These are phyloP conservation scores for Steinernema feltiae DNA, from an alignment of 1,140 invertebrate species.

Conservation along the genomic window DNA sequence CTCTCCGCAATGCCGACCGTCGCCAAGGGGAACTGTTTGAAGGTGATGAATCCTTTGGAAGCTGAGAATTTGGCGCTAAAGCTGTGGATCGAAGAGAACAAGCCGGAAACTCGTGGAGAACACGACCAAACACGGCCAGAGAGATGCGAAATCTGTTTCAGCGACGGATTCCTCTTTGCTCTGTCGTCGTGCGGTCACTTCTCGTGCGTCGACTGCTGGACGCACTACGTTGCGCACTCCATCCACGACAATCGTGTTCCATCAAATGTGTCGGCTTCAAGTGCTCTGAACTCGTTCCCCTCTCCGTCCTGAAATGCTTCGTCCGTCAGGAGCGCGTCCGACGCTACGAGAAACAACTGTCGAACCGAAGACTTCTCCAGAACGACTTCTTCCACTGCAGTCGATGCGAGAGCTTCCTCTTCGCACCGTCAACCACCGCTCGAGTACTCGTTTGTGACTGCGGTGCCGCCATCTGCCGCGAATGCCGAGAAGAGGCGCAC, in stretches of 20 bases:
- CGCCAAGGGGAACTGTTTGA: too few relatives aligned
- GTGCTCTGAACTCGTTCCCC: background rate
- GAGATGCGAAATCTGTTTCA: background rate
- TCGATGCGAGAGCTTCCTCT: constrained; percentile 1
- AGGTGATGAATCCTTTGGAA: background rate
- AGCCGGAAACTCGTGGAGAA: too few relatives aligned
- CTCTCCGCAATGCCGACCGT: too few relatives aligned
- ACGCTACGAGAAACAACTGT: background rate
- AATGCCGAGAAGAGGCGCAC: background rate
- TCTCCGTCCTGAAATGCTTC: background rate
- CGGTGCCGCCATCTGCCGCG: background rate
- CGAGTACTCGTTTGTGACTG: background rate
- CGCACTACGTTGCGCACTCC: background rate
- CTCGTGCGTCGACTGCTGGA: background rate
- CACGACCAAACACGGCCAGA: background rate
- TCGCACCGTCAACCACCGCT: background rate
- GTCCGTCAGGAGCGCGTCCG: background rate
- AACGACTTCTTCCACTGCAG: background rate
- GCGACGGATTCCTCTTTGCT: background rate
- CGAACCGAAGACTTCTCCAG: background rate
- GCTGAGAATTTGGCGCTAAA: background rate
- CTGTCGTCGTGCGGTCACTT: background rate
- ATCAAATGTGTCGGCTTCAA: background rate
- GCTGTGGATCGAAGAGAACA: background rate
- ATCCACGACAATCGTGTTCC: constrained; percentile 4